A percentile compares a stretch with the other conserved stretches of the same genome.
Evolutionary conservation across 2,888 invertebrate genomes (phyloP).

Genomic region (Coleophora flavipennella): DNA sequence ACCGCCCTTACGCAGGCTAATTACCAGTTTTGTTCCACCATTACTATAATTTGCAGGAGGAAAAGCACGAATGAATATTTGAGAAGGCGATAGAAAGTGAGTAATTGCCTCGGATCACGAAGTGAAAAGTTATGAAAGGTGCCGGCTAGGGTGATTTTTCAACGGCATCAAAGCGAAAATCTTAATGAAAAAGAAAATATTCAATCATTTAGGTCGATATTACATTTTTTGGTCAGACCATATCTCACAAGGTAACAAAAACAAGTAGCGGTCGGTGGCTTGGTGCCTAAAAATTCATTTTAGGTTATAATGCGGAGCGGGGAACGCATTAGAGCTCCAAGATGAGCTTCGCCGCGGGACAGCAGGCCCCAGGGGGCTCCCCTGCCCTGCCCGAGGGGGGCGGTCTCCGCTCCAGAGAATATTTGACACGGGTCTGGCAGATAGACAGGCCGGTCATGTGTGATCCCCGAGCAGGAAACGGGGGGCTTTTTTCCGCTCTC

Average conservation of each 20-base stretch:
- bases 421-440: conserved; percentile 74
- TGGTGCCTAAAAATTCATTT: conserved; percentile 62
- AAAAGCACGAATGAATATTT: conserved; percentile 71
- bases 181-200: conserved; percentile 64
- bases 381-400: conserved; percentile 49
- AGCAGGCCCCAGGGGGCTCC: conserved; percentile 63
- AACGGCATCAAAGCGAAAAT: conserved; percentile 56
- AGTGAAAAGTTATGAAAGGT: conserved; percentile 73
- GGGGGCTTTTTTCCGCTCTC: conserved; percentile 65
- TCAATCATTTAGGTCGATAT: conserved; percentile 41
- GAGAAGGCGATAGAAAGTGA: conserved; percentile 70
- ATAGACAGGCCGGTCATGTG: conserved; percentile 73
- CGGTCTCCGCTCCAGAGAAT: conserved; percentile 71
- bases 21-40: conserved; percentile 63
- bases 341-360: conserved; percentile 72
- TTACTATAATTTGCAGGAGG: conserved; percentile 67
- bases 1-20: conserved; percentile 46
- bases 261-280: conserved; percentile 23
- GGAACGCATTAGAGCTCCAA: conserved; percentile 68
- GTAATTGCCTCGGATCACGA: conserved; percentile 70
- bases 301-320: conserved; percentile 51
- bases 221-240: conserved; percentile 12
- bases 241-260: conserved; percentile 17
- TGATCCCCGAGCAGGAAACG: conserved; percentile 69
- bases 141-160: conserved; percentile 62